Base-by-base conservation (phyloP, 2,888 invertebrate genomes). In the Drosophila aldrichi region DNA sequence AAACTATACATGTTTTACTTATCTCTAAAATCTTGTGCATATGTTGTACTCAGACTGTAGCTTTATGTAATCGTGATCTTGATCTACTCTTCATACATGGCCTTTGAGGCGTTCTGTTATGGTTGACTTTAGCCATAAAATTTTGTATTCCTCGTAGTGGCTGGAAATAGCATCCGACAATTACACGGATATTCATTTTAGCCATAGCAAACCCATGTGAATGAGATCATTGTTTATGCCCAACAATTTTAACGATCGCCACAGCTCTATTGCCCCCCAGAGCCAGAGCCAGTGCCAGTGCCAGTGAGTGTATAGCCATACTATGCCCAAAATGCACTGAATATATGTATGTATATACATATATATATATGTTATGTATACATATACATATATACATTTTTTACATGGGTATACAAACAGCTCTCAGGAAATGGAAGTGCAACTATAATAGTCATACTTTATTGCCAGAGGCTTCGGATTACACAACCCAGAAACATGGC, bases 21-120 rank as follows among this genome's bases (percentile, higher is more conserved):
- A 29, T 8, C 10, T 16, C 41, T 32, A 43, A 1, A 14, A 6
- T 5, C 4, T 9, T 16, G 18, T 9, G 6, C 9, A 54, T 41
- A 16, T 55, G n/a, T 2, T 32, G 36, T 41, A 43, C 14, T 55
- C 32, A 32, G 29, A 18, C 10, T n/a, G 48, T 3, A 58, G 25
- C 34, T 59, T 46, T 43, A 22, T 49, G 38, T 22, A 38, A 51
- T 55, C 68, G 49, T 88, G 88, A 83, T 83, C 82, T 83, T 88
- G 82, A 88, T 77, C 72, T 73, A 82, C 70, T 74, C 71, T 68
- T 69, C 63, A 77, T 74, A 82, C 86, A 74, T 88, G 86, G 86
- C 88, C 82, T 79, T 85, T 79, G 10, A 49, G 16, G n/a, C 25
- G 41, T 49, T 56, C 36, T 41, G 62, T 60, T 61, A 48, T 61